Evolutionary conservation across 2,797 vertebrate species (phyloP).

Genomic region (Crax fasciolata): DNA sequence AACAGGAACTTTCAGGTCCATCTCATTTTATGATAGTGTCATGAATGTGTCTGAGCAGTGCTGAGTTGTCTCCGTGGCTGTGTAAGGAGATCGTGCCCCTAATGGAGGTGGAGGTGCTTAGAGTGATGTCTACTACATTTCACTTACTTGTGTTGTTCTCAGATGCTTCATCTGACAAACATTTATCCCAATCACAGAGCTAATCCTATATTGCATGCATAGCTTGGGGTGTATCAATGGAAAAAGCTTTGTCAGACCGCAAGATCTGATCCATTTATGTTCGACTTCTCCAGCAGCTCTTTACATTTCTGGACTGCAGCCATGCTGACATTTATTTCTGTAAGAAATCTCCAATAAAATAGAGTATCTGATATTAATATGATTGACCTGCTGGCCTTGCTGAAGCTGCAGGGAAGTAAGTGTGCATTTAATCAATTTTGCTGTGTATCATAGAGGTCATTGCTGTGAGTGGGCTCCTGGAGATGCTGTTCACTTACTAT

Average conservation of each 20-base stretch:
- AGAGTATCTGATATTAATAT: slow-evolving; percentile 39
- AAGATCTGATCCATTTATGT: neutral
- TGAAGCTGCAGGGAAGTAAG: slow-evolving; percentile 61
- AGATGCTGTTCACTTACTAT: slow-evolving; percentile 8
- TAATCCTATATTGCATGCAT: neutral
- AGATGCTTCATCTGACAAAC: neutral
- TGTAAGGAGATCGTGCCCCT: neutral
- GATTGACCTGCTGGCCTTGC: slow-evolving; percentile 50
- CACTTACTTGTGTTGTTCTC: neutral
- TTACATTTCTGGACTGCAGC: slow-evolving; percentile 24
- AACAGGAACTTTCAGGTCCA: neutral
- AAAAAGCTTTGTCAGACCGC: neutral
- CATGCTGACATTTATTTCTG: slow-evolving; percentile 52
- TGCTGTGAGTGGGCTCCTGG: neutral
- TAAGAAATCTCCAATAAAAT: slow-evolving; percentile 27
- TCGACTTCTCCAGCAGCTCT: neutral
- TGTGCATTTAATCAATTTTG: slow-evolving; percentile 60
- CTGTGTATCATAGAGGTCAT: slow-evolving; percentile 42
- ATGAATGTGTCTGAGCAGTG: neutral
- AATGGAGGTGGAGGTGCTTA: neutral
- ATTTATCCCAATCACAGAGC: neutral
- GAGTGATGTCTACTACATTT: neutral
- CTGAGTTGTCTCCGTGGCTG: neutral
- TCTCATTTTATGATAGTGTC: neutral
- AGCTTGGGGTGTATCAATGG: neutral